Evolutionary conservation across 2,113 vertebrate genomes (phyloP), one percentile per base, ranked within the genome.

Genomic region (Notothenia coriiceps): DNA sequence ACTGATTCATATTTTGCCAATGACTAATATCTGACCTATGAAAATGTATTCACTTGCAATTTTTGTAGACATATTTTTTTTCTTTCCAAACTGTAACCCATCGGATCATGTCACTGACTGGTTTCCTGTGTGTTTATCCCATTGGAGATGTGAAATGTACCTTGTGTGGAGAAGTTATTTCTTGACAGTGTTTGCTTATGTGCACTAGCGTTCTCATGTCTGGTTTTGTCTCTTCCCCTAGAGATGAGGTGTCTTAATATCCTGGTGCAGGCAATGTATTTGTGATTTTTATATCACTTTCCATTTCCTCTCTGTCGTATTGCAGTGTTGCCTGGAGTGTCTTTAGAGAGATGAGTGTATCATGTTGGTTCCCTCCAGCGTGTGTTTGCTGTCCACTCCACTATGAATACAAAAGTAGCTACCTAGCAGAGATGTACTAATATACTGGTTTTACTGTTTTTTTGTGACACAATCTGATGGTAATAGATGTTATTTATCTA

Each of bases 211-310:
- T 50, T 50, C 57, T 52, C 60, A 46, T 65, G 56, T 77, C 60
- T 73, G 49, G 20, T 25, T 63, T 35, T 52, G 63, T 57, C 57
- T 73, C 12, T 57, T 73, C 20, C 55, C 44, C 11, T 33, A 25
- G n/a, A 56, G 29, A 73, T 44, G 70, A 64, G 50, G 74, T 22
- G 70, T 74, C 56, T 64, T 74, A 74, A 78, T 79, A 64, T 74
- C 46, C 10, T n/a, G 44, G 25, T 25, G 33, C 64, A 74, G 43
- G 55, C 17, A 20, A 11, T 25, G 25, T 46, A 22, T 74, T 57
- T 78, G 55, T 77, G 55, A 72, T 52, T 57, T 68, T 77, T 55
- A 20, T 63, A 56, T 44, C n/a, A 78, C 33, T 78, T 68, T 62
- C 20, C 44, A 57, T 63, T 62, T 50, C 43, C 67, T 64, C 59